Conservation (phyloP, 1,140 invertebrate genomes). For the Formica exsecta region DNA sequence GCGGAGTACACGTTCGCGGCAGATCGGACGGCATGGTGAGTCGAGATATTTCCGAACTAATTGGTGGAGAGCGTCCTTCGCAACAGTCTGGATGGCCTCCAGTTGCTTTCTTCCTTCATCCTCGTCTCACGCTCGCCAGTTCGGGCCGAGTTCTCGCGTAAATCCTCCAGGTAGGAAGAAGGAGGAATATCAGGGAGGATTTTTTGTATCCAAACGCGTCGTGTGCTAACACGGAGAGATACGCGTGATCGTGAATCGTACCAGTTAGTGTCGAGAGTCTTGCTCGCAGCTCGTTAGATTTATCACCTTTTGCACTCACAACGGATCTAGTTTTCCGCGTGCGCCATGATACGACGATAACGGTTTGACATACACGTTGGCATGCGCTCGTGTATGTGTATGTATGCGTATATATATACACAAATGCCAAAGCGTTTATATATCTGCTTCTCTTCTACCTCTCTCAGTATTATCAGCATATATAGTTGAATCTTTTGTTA, state of each 20-base stretch:
- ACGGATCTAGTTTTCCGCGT: constrained; percentile 79
- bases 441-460: constrained; percentile 45
- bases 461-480: constrained; percentile 46
- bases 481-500: constrained; percentile 80
- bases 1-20: constrained; percentile 17
- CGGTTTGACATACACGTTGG: constrained; percentile 28
- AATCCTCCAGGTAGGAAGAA: constrained; percentile 42
- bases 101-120: neutral
- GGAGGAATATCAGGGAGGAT: constrained; percentile 52
- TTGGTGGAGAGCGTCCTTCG: constrained; percentile 54
- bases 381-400: constrained; percentile 14
- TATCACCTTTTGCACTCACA: constrained; percentile 75
- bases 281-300: constrained; percentile 78
- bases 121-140: neutral
- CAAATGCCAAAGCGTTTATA: constrained; percentile 41
- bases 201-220: constrained; percentile 48
- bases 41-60: constrained; percentile 59
- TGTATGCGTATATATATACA: neutral
- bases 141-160: constrained; percentile 57
- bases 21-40: constrained; percentile 14
- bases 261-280: constrained; percentile 66
- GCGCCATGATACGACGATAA: constrained; percentile 67
- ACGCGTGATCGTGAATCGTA: constrained; percentile 81
- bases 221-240: constrained; percentile 53
- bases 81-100: constrained; percentile 40